Base-by-base conservation (phyloP, 2,797 vertebrate species). In the Acropternis orthonyx region DNA sequence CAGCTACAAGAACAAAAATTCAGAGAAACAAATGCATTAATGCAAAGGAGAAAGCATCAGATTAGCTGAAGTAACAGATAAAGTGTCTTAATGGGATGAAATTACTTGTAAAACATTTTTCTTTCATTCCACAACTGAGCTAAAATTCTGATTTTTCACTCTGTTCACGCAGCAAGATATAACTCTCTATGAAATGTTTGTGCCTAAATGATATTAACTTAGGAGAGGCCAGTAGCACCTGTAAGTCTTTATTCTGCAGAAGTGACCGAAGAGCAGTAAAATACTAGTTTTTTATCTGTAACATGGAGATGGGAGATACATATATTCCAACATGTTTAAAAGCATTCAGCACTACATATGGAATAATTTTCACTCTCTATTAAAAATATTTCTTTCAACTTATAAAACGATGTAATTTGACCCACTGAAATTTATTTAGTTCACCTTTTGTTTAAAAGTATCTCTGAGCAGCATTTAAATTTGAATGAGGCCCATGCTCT, bases 151-250 rank as follows among this genome's bases (percentile, higher is more conserved):
- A 66, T 83, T 63, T 17, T 89, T 46, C 51, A 78, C 24, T 73
- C 58, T 46, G 11, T 80, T 83, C 51, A 75, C 52, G 78, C 85
- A 92, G 72, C 6, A 46, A 94, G 63, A 92, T 71, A 87, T 23
- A 95, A 95, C 85, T 90, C 71, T 90, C 72, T 83, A 54, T 37
- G 18, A 95, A 92, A 94, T 46, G 55, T 68, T 62, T 94, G 73
- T 5, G 4, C 37, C 54, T 71, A 52, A 91, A 89, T 0, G 2
- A 63, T 77, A 91, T 80, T 80, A 94, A 23, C 74, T 75, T 22
- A 91, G 68, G 55, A 85, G 37, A 95, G 49, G 37, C 58, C 37
- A 77, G 59, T 24, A 81, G 44, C 46, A 94, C 55, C 86, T 91
- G 72, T 36, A 97, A 92, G 76, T 89, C 46, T 65, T 93, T 81